phyloP scores from a whole-genome alignment of 2,113 vertebrate genomes.

The Opisthocomus hoazin region DNA sequence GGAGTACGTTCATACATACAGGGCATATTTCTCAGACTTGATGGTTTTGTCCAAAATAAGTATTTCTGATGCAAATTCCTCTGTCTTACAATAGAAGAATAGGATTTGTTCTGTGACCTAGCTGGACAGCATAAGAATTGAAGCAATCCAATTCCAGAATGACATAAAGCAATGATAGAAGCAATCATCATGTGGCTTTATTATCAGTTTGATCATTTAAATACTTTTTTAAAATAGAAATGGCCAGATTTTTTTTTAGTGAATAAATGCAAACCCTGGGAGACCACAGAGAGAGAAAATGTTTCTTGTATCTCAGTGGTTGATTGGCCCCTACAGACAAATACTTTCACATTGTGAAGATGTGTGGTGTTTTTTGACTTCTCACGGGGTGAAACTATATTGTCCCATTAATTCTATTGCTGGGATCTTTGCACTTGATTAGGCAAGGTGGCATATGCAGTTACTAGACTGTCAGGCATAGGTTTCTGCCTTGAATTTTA shows the following conservation, averaged over 20 bases:
- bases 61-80: neutral
- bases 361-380: neutral
- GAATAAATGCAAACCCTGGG: neutral
- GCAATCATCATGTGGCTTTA: neutral
- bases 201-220: neutral
- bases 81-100: neutral
- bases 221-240: neutral
- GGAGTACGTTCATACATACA: neutral
- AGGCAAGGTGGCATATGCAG: neutral
- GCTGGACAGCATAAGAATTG: neutral
- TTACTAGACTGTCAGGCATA: neutral
- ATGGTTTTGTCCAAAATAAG: neutral
- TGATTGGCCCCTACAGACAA: neutral
- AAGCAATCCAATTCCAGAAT: neutral
- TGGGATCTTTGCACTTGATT: neutral
- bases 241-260: neutral
- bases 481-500: neutral
- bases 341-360: neutral
- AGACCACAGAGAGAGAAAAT: neutral
- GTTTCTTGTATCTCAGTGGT: neutral
- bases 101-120: neutral
- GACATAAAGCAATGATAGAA: neutral
- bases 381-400: neutral
- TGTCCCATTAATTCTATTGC: neutral
- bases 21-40: neutral